Evolutionary conservation across 2,888 invertebrate genomes (phyloP).

Genomic region (Augiades crinisus): DNA sequence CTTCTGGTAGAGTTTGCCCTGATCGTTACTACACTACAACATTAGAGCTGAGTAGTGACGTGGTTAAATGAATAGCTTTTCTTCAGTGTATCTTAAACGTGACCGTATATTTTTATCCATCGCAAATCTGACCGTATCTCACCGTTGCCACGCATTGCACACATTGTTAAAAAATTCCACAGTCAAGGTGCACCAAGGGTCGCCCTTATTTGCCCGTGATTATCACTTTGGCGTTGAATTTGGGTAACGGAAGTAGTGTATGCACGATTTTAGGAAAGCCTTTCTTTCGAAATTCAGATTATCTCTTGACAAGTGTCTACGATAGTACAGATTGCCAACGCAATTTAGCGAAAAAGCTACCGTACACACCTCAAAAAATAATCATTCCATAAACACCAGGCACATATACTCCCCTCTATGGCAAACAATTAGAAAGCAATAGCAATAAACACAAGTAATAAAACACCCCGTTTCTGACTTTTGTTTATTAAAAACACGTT

Average conservation of each 20-base stretch:
- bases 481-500: constrained; percentile 46
- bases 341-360: no score
- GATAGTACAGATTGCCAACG: no score
- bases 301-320: no score
- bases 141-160: constrained; percentile 17
- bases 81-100: constrained; percentile 22
- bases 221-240: no score
- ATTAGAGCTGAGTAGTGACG: constrained; percentile 18
- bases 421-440: neutral
- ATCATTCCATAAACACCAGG: no score
- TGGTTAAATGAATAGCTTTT: constrained; percentile 25
- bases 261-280: no score
- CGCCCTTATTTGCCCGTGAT: no score
- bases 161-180: no score
- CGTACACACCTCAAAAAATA: no score
- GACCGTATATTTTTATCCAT: constrained; percentile 22
- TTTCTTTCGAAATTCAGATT: no score
- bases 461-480: neutral
- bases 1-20: neutral
- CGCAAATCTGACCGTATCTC: constrained; percentile 23
- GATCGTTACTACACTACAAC: neutral
- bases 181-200: no score
- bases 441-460: neutral
- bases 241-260: no score
- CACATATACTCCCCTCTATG: neutral